Base-by-base conservation (phyloP, 2,797 vertebrate species). In the Thamnophis elegans region DNA sequence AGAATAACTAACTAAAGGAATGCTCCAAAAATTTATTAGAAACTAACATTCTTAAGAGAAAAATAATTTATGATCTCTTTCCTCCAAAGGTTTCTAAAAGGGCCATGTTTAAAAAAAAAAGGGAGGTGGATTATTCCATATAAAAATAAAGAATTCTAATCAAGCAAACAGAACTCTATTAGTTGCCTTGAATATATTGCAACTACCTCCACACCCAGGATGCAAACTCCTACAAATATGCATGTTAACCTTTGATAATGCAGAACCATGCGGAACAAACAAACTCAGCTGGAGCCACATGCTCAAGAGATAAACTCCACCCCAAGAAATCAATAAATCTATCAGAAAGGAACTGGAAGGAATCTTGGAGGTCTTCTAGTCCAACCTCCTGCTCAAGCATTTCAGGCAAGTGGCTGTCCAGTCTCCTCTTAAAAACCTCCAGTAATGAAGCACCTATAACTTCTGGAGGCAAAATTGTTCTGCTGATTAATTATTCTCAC, bases 371-470 rank as follows among this genome's bases (percentile, higher is more conserved):
- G 26, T n/a, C 20, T 4, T 89, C 58, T 10, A 18, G 14, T 65
- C 42, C 73, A 47, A 47, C 14, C 73, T 14, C 7, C n/a, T 42
- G 2, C 73, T 42, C 1, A 12, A 4, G 59, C 59, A 60, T 4
- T 60, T 10, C 25, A 26, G 25, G 0, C 25, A 60, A 26, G 8
- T 60, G 25, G 59, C 1, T 28, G 1, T 26, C 59, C 59, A 60
- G 1, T 60, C 25, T 28, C 7, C 28, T 60, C 59, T 60, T 28
- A 26, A 60, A n/a, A n/a, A n/a, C n/a, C n/a, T n/a, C 59, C 25
- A 60, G 25, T 60, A n/a, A n/a, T 60, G 59, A 1, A 11, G 1
- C 25, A 60, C 0, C 0, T 4, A 28, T 10, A 12, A 4, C 25
- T 60, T 60, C 59, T 28, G 59, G 6, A 60, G 25, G 25, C 59